These are phyloP conservation scores for Vireo altiloquus DNA, from an alignment of 2,113 vertebrate genomes.

Conservation along the genomic window DNA sequence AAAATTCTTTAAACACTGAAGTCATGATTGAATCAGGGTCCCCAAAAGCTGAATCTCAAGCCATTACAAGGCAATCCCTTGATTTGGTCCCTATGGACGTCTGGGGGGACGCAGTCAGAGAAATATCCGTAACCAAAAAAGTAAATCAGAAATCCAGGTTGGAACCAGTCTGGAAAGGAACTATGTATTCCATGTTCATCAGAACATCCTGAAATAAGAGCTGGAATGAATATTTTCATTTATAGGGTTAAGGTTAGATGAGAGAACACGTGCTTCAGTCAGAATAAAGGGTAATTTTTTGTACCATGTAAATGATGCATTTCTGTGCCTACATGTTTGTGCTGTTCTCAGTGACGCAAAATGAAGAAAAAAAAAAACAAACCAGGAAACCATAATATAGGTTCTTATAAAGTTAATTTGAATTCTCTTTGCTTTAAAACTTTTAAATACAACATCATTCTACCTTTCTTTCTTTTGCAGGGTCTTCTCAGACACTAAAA, in stretches of 20 bases:
- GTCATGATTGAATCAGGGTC: accelerated
- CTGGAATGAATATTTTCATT: neutral
- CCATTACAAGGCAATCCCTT: neutral
- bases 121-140: neutral
- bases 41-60: neutral
- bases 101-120: neutral
- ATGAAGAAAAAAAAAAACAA: neutral
- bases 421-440: neutral
- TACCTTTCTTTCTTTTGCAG: neutral
- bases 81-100: neutral
- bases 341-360: neutral
- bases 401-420: neutral
- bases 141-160: neutral
- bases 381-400: neutral
- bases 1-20: neutral
- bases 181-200: neutral
- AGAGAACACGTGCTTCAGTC: neutral
- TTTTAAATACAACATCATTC: neutral
- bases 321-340: neutral
- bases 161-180: neutral
- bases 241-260: neutral
- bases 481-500: neutral
- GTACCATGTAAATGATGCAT: neutral
- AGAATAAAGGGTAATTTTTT: neutral
- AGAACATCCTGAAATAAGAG: neutral